A percentile compares a stretch with the other conserved stretches of the same genome.
These are phyloP conservation scores for Lithophane socia DNA, from an alignment of 2,888 invertebrate genomes.

Conservation along the genomic window DNA sequence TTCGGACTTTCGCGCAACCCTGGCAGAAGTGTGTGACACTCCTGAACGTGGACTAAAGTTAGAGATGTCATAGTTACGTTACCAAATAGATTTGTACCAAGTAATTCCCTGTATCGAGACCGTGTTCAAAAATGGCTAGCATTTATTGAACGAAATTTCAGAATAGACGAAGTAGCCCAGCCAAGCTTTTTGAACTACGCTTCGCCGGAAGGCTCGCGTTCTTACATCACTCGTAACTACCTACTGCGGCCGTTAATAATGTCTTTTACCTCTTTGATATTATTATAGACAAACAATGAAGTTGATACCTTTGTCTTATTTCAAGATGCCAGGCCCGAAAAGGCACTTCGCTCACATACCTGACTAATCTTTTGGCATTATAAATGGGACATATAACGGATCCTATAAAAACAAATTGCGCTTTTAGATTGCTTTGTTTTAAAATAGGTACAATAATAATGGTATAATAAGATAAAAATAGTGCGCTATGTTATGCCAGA, in stretches of 20 bases:
- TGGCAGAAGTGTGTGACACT: neutral
- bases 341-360: too few species aligned
- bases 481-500: too few species aligned
- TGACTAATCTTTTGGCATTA: too few species aligned
- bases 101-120: neutral
- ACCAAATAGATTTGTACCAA: neutral
- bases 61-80: neutral
- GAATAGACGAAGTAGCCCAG: neutral
- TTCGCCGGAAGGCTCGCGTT: neutral
- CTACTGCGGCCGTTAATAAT: neutral
- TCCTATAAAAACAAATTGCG: too few species aligned
- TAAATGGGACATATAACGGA: too few species aligned
- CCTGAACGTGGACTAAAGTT: neutral
- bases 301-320: neutral
- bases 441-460: too few species aligned
- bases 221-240: conserved; percentile 1
- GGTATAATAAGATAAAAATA: too few species aligned
- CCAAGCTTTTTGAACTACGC: neutral
- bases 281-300: conserved; percentile 2
- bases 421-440: too few species aligned
- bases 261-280: neutral
- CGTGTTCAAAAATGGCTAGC: neutral
- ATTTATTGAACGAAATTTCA: neutral
- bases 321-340: neutral
- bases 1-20: too few species aligned